Base-by-base conservation (phyloP, 1,140 invertebrate species). In the Conopomorpha cramerella region DNA sequence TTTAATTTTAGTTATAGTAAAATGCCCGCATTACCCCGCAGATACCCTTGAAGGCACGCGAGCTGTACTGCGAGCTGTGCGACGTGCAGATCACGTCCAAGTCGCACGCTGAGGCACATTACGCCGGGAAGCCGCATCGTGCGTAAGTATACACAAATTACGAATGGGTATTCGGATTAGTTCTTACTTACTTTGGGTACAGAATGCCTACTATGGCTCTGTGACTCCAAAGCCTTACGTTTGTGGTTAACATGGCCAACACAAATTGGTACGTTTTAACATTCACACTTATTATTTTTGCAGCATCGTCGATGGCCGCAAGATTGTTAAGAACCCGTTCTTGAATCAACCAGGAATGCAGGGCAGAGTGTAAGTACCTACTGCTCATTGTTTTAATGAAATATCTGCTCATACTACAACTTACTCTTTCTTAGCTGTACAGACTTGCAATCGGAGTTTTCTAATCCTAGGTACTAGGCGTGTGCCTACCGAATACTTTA, bases 41-140 rank as follows among this genome's bases (percentile, higher is more conserved):
- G 30, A 4, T 16, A 8, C 30, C 30, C 3, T 11, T 32, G 11
- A 32, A 32, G 30, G 12, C 30, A 6, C 30, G 30, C 4, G 30
- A 32, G 3, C 16, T 64, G 41, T 72, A 72, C 35, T 72, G 67
- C 18, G 67, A 72, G 36, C 29, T 72, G 11, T 72, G 67, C 30
- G 65, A 72, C 34, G 57, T 72, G 2, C 55, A 67, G 17, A 67
- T 72, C 12, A 72, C 67, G 4, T 72, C 67, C 8, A 61, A 52
- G 33, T 30, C 30, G 23, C 65, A 70, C 16, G 60, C 58, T 1
- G 52, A 64, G 0, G 57, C 63, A 0, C 67, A 72, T 34, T 72
- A 72, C 29, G 31, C 48, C 1, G 65, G 65, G 12, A 67, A 47
- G 39, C 34, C 48, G n/a, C 67, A 72, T 41, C 47, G 61, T 11